phyloP scores from a whole-genome alignment of 1,140 invertebrate genomes.

The Cepaea nemoralis region DNA sequence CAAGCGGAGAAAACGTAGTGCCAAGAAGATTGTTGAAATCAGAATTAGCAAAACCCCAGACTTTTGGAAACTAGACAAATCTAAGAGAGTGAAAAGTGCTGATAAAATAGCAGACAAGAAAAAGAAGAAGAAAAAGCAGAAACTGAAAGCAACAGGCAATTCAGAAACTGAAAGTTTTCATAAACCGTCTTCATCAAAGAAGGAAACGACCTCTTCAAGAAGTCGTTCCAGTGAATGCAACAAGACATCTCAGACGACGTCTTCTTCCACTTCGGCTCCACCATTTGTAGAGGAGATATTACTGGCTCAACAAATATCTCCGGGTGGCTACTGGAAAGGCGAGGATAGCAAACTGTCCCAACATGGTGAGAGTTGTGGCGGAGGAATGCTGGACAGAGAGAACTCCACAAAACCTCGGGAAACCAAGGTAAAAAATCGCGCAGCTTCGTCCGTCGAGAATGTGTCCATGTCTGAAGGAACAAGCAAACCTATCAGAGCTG shows the following conservation, averaged over 20 bases:
- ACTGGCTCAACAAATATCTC: background rate
- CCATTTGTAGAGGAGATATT: background rate
- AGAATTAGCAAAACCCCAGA: background rate
- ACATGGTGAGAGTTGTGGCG: background rate
- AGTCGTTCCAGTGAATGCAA: background rate
- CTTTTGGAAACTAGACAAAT: background rate
- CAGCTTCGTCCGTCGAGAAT: background rate
- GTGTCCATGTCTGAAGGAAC: background rate
- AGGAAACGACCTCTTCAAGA: background rate
- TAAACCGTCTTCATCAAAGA: background rate
- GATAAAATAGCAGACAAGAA: background rate
- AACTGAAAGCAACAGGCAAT: background rate
- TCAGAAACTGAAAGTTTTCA: background rate
- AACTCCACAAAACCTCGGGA: background rate
- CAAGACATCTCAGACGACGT: background rate
- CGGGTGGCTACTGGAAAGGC: background rate
- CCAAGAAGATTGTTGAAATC: background rate
- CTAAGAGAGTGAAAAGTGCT: background rate
- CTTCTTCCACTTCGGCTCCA: background rate
- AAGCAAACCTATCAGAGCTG: background rate
- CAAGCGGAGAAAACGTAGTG: background rate
- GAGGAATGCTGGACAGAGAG: background rate
- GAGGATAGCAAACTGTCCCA: background rate
- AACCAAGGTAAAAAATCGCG: background rate
- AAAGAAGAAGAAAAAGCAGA: constrained; percentile 5